Evolutionary conservation across 2,113 vertebrate species (phyloP).

Genomic region (Platichthys flesus): DNA sequence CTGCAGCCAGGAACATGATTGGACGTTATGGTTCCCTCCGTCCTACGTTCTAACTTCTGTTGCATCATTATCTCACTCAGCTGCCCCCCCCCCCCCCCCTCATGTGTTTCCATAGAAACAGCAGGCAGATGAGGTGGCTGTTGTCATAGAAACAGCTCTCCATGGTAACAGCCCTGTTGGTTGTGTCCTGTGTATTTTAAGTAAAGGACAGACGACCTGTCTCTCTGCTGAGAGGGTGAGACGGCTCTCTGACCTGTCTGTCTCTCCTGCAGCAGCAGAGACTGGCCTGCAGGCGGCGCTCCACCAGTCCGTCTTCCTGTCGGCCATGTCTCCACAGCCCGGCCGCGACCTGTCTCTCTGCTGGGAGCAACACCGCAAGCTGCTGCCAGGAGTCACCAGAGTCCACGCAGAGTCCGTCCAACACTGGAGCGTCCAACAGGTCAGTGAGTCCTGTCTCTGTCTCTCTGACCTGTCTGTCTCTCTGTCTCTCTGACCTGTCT

Average conservation of each 20-base stretch:
- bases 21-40: too few relatives aligned
- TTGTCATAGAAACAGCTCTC: slow-evolving; percentile 58
- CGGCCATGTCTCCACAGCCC: slow-evolving; percentile 78
- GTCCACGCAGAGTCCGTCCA: slow-evolving; percentile 67
- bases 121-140: slow-evolving; percentile 16
- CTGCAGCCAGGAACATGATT: background rate
- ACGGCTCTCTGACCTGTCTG: slow-evolving; percentile 1
- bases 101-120: slow-evolving; percentile 58
- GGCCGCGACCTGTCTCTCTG: slow-evolving; percentile 73
- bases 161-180: slow-evolving; percentile 46
- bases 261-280: slow-evolving; percentile 66
- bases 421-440: slow-evolving; percentile 83
- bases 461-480: background rate
- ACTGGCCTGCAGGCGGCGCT: slow-evolving; percentile 64
- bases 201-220: background rate
- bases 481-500: background rate
- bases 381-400: slow-evolving; percentile 73
- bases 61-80: background rate
- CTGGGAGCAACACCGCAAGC: slow-evolving; percentile 81
- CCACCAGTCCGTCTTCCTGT: slow-evolving; percentile 79
- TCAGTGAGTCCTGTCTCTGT: slow-evolving; percentile 26
- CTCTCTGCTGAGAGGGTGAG: slow-evolving; percentile 10
- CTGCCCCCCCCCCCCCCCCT: too few relatives aligned
- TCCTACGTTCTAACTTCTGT: background rate
- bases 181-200: slow-evolving; percentile 21